Percentiles rank a stretch among this genome's conserved stretches.
These are phyloP conservation scores for Phocides pigmalion DNA, from an alignment of 1,140 invertebrate genomes.

Conservation along the genomic window DNA sequence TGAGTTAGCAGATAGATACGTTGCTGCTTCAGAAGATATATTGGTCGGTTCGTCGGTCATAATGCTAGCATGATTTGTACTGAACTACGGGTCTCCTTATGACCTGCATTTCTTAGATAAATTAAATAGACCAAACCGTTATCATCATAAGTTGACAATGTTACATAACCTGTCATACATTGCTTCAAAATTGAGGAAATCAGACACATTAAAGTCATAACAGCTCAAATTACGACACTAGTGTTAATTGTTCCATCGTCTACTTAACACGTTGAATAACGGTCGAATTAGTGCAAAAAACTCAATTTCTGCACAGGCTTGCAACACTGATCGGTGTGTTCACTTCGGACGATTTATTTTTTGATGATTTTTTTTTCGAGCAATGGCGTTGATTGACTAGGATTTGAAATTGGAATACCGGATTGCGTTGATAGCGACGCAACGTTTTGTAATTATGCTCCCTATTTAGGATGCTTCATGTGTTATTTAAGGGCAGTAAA, in stretches of 20 bases:
- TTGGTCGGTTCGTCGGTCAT: too few species aligned
- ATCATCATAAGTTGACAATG: neutral
- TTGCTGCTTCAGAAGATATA: too few species aligned
- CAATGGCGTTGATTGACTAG: conserved; percentile 16
- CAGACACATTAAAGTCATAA: conserved; percentile 29
- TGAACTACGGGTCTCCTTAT: too few species aligned
- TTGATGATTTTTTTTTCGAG: conserved; percentile 1
- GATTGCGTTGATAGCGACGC: conserved; percentile 19
- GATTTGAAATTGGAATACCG: conserved; percentile 24
- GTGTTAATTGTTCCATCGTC: conserved; percentile 37
- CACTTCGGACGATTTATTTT: neutral
- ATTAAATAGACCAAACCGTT: too few species aligned
- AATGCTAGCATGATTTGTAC: too few species aligned
- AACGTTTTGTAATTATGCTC: conserved; percentile 26
- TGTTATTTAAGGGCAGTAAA: conserved; percentile 29
- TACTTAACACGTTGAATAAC: conserved; percentile 30
- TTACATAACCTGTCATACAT: conserved; percentile 18
- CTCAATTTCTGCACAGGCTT: conserved; percentile 8
- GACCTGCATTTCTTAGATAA: too few species aligned
- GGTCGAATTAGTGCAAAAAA: conserved; percentile 22
- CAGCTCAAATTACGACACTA: conserved; percentile 25
- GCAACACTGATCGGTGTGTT: conserved; percentile 12
- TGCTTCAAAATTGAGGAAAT: conserved; percentile 38
- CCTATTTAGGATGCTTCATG: conserved; percentile 25
- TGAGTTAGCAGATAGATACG: too few species aligned